Base-by-base conservation (phyloP, 2,113 vertebrate species). In the Siniperca knerii region DNA sequence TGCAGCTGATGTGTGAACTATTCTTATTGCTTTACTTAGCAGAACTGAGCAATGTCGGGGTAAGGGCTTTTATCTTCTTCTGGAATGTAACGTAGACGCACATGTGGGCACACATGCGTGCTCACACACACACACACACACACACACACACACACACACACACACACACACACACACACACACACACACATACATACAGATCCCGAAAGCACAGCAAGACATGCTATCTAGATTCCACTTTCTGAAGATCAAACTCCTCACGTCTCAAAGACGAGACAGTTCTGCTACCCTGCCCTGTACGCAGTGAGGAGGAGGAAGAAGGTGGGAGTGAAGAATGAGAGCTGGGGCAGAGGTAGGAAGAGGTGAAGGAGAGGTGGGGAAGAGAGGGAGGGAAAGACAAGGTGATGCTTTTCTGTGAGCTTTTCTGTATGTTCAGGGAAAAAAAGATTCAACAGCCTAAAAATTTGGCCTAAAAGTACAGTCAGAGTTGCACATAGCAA, bases 181-280 rank as follows among this genome's bases (percentile, higher is more conserved):
- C 46, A 6, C 77, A 67, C 70, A 78, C 65, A 81, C 77, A 84
- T 75, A 82, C 42, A 65, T 16, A 72, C 44, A 68, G 57, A 84
- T 87, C 80, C 88, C 89, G 7, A 44, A 88, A 92, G 92, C 89
- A 88, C 89, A 85, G 89, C 77, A 77, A 92, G 87, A 82, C 88
- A 89, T 80, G 85, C 81, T 89, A 86, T 90, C 92, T 87, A 84
- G 85, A 91, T 90, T 88, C 81, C 72, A 87, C 84, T 89, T 91
- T 89, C 81, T 89, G 81, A 90, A 92, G 91, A 93, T 95, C 91
- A 93, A 93, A 86, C 89, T 83, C 66, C 76, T 92, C 73, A 84
- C 60, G 70, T 92, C 90, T 94, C 89, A 88, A 90, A 93, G 90
- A 89, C 60, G 52, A 90, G 89, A 93, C 90, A 89, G 82, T 89